phyloP scores from a whole-genome alignment of 2,888 invertebrate genomes.

The Netelia inedita region DNA sequence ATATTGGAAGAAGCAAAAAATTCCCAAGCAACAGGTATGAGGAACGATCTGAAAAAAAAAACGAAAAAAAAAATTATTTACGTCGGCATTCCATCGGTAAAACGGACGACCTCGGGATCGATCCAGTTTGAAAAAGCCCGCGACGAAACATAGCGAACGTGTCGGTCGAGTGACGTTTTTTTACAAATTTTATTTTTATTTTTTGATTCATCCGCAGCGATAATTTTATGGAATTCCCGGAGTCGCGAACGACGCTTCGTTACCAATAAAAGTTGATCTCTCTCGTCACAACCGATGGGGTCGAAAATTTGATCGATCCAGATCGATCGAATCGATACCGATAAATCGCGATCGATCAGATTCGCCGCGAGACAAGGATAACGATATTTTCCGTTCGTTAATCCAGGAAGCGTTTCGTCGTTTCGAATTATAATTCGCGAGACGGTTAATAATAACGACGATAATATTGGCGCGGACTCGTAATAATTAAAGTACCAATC shows the following conservation, averaged over 20 bases:
- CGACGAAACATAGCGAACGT: neutral
- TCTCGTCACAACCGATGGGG: no score
- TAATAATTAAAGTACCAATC: conserved; percentile 21
- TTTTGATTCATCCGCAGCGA: neutral
- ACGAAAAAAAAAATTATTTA: no score
- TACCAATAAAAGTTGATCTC: conserved; percentile 6
- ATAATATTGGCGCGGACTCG: neutral
- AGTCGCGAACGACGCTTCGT: neutral
- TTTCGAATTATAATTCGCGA: no score
- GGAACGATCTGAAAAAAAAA: no score
- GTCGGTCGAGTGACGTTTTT: conserved; percentile 11
- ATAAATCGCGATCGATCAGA: no score
- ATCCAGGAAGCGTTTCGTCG: neutral
- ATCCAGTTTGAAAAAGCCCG: conserved; percentile 10
- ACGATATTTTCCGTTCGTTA: no score
- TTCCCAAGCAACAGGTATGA: neutral
- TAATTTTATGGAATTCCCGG: neutral
- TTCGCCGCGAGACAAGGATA: no score
- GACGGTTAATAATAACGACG: no score
- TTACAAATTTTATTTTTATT: neutral
- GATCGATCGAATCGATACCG: no score
- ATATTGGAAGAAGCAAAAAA: neutral
- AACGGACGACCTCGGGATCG: neutral
- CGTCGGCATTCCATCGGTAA: neutral
- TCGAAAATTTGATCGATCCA: no score